Conservation (phyloP, 2,888 invertebrate species). For the Metellina segmentata region DNA sequence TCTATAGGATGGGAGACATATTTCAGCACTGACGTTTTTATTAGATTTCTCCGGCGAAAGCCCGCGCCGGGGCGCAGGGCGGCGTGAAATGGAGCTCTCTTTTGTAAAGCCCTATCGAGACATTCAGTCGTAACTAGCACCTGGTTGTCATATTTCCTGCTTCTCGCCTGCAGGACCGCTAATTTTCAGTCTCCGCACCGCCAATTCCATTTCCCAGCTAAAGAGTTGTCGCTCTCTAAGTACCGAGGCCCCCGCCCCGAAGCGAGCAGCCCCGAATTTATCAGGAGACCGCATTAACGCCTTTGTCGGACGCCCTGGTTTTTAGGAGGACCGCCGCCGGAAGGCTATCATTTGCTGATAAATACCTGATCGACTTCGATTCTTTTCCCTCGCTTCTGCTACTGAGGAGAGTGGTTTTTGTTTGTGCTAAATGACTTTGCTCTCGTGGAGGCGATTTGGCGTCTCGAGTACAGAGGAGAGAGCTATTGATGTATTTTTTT, state of each 20-base stretch:
- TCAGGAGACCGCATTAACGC: no score
- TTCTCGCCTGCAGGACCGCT: constrained; percentile 63
- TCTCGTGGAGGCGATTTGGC: not conserved
- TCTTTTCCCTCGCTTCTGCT: not conserved
- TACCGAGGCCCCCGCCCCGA: no score
- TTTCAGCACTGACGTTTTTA: constrained; percentile 77
- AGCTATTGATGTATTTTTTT: not conserved
- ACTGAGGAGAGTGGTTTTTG: not conserved
- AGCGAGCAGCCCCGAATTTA: no score
- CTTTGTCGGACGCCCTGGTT: not conserved
- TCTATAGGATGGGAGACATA: constrained; percentile 77
- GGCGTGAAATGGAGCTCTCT: constrained; percentile 62
- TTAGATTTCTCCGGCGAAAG: constrained; percentile 71
- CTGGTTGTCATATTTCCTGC: constrained; percentile 72
- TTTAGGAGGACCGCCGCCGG: not conserved
- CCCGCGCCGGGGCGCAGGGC: constrained; percentile 35
- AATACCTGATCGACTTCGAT: not conserved
- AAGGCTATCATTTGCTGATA: not conserved
- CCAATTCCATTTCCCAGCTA: constrained; percentile 27
- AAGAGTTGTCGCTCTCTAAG: constrained; percentile 26
- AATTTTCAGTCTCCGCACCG: constrained; percentile 47
- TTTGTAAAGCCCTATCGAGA: constrained; percentile 21
- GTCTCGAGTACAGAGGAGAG: not conserved
- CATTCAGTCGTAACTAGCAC: constrained; percentile 75
- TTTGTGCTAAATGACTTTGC: not conserved